Percentiles rank a stretch among this genome's conserved stretches.
Conservation (phyloP, 2,888 invertebrate genomes). For the Nesidiocoris tenuis region DNA sequence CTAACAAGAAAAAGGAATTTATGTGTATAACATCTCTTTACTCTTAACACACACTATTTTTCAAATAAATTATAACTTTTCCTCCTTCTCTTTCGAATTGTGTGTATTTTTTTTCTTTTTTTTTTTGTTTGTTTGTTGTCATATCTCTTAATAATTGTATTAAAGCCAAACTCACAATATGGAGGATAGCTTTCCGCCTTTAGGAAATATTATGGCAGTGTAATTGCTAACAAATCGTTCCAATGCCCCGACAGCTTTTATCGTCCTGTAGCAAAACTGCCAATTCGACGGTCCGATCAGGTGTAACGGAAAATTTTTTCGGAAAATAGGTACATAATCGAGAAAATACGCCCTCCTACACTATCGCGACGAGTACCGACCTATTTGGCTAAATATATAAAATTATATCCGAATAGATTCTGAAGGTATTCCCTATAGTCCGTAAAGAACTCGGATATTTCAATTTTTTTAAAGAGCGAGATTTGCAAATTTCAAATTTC, state of each 20-base stretch:
- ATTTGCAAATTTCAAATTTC: no score
- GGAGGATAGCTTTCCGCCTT: conserved; percentile 50
- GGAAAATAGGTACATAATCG: no score
- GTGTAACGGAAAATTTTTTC: background rate
- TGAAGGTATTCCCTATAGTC: no score
- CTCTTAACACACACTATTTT: conserved; percentile 46
- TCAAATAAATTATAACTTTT: conserved; percentile 37
- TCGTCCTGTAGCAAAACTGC: background rate
- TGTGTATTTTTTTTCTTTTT: conserved; percentile 38
- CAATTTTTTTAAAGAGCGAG: no score
- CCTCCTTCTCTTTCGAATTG: conserved; percentile 28
- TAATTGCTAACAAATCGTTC: conserved; percentile 49
- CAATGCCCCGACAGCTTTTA: conserved; percentile 37
- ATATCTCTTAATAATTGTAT: conserved; percentile 42
- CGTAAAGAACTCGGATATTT: no score
- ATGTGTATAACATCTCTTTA: conserved; percentile 44
- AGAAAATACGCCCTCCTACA: background rate
- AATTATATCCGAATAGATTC: no score
- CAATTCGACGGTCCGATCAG: background rate
- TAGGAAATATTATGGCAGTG: conserved; percentile 51
- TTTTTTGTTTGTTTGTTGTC: conserved; percentile 33
- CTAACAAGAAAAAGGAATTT: conserved; percentile 49
- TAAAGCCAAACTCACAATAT: conserved; percentile 51
- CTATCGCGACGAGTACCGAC: background rate
- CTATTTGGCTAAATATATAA: background rate